A percentile compares a stretch with the other conserved stretches of the same genome.
Conservation (phyloP, 2,888 invertebrate genomes). For the Erebia epiphron region DNA sequence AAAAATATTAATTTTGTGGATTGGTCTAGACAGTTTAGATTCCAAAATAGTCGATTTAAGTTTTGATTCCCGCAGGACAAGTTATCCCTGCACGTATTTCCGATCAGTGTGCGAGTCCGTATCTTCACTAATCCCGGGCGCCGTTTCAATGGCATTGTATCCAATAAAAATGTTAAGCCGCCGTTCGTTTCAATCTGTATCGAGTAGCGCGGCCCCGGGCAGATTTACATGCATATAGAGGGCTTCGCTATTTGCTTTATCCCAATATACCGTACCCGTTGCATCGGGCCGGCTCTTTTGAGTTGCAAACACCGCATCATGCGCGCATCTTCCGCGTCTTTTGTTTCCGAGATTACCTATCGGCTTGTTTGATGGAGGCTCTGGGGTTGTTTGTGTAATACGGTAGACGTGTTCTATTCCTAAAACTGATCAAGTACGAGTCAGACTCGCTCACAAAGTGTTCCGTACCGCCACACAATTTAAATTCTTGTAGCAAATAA, state of each 20-base stretch:
- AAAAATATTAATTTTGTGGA: too few species aligned
- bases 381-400: conserved; percentile 24
- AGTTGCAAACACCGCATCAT: conserved; percentile 40
- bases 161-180: conserved; percentile 72
- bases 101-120: conserved; percentile 28
- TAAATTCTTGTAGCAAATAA: too few species aligned
- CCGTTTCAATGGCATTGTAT: conserved; percentile 49
- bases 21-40: too few species aligned
- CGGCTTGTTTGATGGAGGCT: conserved; percentile 29
- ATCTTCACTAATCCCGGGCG: conserved; percentile 39
- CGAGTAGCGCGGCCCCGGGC: conserved; percentile 59
- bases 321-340: conserved; percentile 32
- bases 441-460: too few species aligned
- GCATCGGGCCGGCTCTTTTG: conserved; percentile 39
- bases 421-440: too few species aligned
- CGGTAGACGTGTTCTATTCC: conserved; percentile 12
- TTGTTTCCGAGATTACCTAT: conserved; percentile 36
- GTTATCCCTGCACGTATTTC: conserved; percentile 8
- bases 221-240: conserved; percentile 76
- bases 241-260: conserved; percentile 61
- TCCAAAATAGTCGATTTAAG: background rate
- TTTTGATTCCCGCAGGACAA: background rate
- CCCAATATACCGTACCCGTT: conserved; percentile 52
- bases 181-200: conserved; percentile 70
- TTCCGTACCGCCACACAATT: too few species aligned